Base-by-base conservation (phyloP, 2,797 vertebrate species). In the Nyctibius grandis region DNA sequence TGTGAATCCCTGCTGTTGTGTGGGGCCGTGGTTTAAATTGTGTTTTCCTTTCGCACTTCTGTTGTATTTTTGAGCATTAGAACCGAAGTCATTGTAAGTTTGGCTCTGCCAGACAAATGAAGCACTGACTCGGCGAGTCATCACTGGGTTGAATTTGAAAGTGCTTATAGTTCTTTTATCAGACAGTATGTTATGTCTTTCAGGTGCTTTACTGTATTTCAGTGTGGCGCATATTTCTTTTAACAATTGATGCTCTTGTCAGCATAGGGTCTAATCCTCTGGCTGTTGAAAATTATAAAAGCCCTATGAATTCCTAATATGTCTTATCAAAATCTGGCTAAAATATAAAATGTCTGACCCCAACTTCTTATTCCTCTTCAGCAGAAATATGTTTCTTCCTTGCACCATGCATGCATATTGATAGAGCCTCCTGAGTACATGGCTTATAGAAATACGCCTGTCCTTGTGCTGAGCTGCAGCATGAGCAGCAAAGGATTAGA, bases 321-420 rank as follows among this genome's bases (percentile, higher is more conserved):
- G 81, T 89, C 94, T 94, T 96, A 97, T 96, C 93, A 95, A 93
- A 95, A 96, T 94, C 91, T 93, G 90, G 81, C 86, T 94, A 60
- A 94, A 96, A 88, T 92, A 78, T 89, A 75, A 92, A 85, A 83
- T 16, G 68, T 65, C 88, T 94, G 90, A 96, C 90, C 95, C 69
- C 78, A 95, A 21, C 81, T 87, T 80, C 57, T 88, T 75, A 84
- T 94, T 95, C 77, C 89, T 95, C 72, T 73, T 70, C 59, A 67
- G 74, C 65, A 90, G 83, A 91, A 95, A 90, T 92, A 78, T 28
- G 21, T 89, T 92, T 80, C 81, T 89, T 67, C 89, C 83, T 83
- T 83, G 64, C 56, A 73, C 81, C 19, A 7, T 7, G n/a, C 81
- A 20, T 95, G 76, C 81, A 80, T 93, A 96, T 85, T 87, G 93